Base-by-base conservation (phyloP, 1,140 invertebrate genomes). In the Lasaia peninsularis region DNA sequence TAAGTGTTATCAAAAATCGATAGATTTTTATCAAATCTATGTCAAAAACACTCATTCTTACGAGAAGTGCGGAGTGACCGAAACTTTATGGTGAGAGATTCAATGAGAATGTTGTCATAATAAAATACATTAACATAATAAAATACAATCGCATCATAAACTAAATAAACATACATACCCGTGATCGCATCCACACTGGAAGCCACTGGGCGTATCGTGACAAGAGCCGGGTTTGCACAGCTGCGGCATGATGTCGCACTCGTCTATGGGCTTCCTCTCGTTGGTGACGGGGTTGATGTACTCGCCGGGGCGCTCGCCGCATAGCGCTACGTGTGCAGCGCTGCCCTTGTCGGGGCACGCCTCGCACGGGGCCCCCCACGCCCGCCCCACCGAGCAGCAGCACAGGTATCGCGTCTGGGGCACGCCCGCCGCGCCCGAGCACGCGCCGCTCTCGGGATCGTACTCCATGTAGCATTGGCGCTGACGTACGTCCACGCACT, bases 341-440 rank as follows among this genome's bases (percentile, higher is more conserved):
- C 97, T 24, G 91, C 90, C 31, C 93, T 76, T 75, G 33, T 89
- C 86, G 0, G 96, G 96, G 87, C 96, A 98, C 7, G 91, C 91
- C 72, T 94, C 92, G 79, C 96, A 97, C 0, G 93, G 93, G 44
- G 90, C 90, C 1, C 95, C 95, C 96, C 96, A 98, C 0, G 94
- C 96, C 63, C 92, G 91, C 0, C 96, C 96, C 90, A 97, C 94
- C 0, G 95, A 95, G 87, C 96, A 98, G 74, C 96, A 98, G 70
- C 96, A 97, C 20, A 96, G 86, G 92, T 96, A 95, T 74, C 93
- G 92, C 1, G 96, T 97, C 77, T 96, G 93, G 16, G 93, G 92
- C 16, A 93, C 92, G 11, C 93, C 92, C 92, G 97, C 94, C 0
- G 95, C 92, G 35, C 92, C 90, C 4, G 93, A 88, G 73, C 95